These are phyloP conservation scores for Euwallacea fornicatus DNA, from an alignment of 1,140 invertebrate genomes.

Conservation along the genomic window DNA sequence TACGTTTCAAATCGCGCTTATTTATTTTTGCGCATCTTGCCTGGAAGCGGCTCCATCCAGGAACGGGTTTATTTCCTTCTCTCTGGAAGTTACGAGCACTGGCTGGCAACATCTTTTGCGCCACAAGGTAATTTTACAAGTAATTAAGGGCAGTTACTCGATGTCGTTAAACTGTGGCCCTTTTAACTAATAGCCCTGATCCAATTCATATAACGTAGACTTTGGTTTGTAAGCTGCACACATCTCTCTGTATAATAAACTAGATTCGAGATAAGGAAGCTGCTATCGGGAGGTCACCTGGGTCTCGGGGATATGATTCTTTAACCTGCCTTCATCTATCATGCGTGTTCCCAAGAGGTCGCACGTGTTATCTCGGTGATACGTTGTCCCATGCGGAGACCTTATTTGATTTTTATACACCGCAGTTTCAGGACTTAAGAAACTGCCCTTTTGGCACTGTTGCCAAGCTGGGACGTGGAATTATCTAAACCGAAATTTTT, in stretches of 20 bases:
- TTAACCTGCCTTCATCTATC: conserved; percentile 48
- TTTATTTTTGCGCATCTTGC: conserved; percentile 45
- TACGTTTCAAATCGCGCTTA: conserved; percentile 45
- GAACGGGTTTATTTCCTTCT: conserved; percentile 50
- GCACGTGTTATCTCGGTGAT: conserved; percentile 50
- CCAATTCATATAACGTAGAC: neutral
- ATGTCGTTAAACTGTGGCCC: conserved; percentile 50
- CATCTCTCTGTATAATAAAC: neutral
- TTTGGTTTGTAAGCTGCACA: no score
- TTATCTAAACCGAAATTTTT: neutral
- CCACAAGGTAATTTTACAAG: conserved; percentile 57
- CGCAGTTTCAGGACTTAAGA: conserved; percentile 41
- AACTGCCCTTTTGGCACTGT: conserved; percentile 20
- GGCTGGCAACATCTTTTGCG: conserved; percentile 52
- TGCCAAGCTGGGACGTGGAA: conserved; percentile 16
- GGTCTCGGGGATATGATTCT: conserved; percentile 42
- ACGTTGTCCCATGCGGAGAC: conserved; percentile 50
- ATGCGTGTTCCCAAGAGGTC: conserved; percentile 43
- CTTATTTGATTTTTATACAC: conserved; percentile 51
- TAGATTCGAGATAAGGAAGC: conserved; percentile 29
- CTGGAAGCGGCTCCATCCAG: conserved; percentile 14
- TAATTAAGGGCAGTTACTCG: conserved; percentile 56
- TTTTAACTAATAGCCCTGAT: no score
- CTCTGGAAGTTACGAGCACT: conserved; percentile 46
- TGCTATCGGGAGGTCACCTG: conserved; percentile 44